Evolutionary conservation across 53 echinoderm and acorn worm genomes (phyloP).

Genomic region (Echinarachnius parma): DNA sequence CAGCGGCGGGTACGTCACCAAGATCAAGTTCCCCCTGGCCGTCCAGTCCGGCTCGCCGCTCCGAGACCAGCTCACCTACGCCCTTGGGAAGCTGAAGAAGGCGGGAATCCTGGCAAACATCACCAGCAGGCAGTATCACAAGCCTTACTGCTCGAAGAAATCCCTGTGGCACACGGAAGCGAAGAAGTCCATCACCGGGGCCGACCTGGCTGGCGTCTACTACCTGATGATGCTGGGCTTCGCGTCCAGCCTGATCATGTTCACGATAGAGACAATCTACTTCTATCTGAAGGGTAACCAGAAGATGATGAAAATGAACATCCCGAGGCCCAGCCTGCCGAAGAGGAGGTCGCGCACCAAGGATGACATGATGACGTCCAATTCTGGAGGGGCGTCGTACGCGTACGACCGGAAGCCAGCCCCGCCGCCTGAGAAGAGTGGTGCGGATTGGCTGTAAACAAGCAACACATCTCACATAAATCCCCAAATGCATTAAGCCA

Average conservation of each 20-base stretch:
- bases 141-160: slow-evolving; percentile 59
- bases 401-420: too few species aligned
- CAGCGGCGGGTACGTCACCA: slow-evolving; percentile 66
- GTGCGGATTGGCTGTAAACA: too few species aligned
- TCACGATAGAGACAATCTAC: slow-evolving; percentile 56
- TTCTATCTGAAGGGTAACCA: slow-evolving; percentile 25
- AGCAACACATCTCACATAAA: too few species aligned
- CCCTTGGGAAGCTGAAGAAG: slow-evolving; percentile 46
- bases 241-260: slow-evolving; percentile 65
- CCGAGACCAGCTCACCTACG: slow-evolving; percentile 83
- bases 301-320: too few species aligned
- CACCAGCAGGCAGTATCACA: slow-evolving; percentile 45
- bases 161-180: slow-evolving; percentile 66
- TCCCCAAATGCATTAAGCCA: too few species aligned
- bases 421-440: too few species aligned
- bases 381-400: too few species aligned
- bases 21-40: slow-evolving; percentile 79
- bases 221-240: slow-evolving; percentile 79
- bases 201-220: slow-evolving; percentile 76
- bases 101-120: slow-evolving; percentile 55
- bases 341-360: too few species aligned
- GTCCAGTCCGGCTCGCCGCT: slow-evolving; percentile 86
- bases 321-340: too few species aligned
- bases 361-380: too few species aligned
- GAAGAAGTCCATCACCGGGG: slow-evolving; percentile 70